Conservation (phyloP, 2,888 invertebrate genomes). For the Epistrophella euchroma region DNA sequence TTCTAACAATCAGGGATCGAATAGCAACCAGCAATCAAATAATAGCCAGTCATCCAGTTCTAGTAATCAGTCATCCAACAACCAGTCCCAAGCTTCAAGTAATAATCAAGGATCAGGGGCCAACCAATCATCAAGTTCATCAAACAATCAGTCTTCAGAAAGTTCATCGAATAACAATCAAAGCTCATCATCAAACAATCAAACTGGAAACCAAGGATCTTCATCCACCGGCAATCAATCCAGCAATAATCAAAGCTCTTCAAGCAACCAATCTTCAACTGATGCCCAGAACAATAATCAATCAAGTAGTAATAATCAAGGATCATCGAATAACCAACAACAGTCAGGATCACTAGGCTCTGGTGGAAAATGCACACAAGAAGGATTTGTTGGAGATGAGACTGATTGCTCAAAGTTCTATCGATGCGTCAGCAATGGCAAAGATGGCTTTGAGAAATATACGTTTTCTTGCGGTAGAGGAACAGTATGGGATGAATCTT, state of each 20-base stretch:
- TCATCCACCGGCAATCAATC: constrained; percentile 35
- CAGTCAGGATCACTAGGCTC: constrained; percentile 61
- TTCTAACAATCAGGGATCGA: constrained; percentile 56
- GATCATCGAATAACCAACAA: constrained; percentile 69
- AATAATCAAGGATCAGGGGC: constrained; percentile 14
- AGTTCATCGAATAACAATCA: constrained; percentile 27
- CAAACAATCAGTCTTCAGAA: constrained; percentile 27
- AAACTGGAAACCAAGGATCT: constrained; percentile 58
- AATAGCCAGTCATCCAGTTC: constrained; percentile 6
- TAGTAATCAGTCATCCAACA: constrained; percentile 10
- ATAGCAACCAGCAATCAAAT: constrained; percentile 14
- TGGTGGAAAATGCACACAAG: constrained; percentile 77
- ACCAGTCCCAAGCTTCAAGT: neutral
- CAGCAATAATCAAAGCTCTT: constrained; percentile 51
- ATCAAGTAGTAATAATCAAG: no score
- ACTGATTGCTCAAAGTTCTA: constrained; percentile 86
- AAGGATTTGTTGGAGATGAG: constrained; percentile 82
- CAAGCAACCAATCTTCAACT: constrained; percentile 57
- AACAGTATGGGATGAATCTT: constrained; percentile 85
- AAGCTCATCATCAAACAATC: constrained; percentile 15
- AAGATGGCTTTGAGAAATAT: constrained; percentile 85
- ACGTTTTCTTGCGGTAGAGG: constrained; percentile 87
- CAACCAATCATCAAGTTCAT: constrained; percentile 36
- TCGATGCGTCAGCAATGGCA: constrained; percentile 86
- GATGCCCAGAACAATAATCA: constrained; percentile 52